Conservation (phyloP, 2,797 vertebrate genomes). For the Phoebastria nigripes region DNA sequence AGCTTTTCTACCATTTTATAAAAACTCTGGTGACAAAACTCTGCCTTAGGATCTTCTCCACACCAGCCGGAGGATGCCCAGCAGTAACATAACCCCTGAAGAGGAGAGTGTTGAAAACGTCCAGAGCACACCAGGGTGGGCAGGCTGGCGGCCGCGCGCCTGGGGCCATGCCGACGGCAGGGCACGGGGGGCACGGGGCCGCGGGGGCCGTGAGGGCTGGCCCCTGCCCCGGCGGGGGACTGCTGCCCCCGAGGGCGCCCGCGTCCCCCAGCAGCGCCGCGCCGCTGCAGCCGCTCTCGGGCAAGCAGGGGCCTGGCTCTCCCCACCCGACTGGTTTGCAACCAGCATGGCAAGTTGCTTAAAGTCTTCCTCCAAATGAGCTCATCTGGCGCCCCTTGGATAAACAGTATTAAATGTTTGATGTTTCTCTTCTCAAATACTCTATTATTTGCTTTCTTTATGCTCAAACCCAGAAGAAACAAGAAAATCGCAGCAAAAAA, state of each 20-base stretch:
- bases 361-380: background rate
- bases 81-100: background rate
- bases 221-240: background rate
- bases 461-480: background rate
- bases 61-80: background rate
- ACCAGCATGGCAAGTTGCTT: background rate
- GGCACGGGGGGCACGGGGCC: rapidly evolving
- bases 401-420: background rate
- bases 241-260: background rate
- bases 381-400: background rate
- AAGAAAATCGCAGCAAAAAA: background rate
- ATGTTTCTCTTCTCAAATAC: background rate
- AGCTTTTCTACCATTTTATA: background rate
- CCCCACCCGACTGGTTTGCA: background rate
- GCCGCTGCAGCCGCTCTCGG: rapidly evolving
- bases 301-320: background rate
- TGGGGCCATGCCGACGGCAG: background rate
- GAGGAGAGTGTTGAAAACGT: background rate
- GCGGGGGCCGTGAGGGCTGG: rapidly evolving
- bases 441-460: background rate
- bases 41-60: background rate
- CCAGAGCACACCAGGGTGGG: rapidly evolving
- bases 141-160: rapidly evolving
- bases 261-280: rapidly evolving
- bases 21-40: background rate